phyloP scores from a whole-genome alignment of 1,140 invertebrate species.

The Atopsyche davidsoni region DNA sequence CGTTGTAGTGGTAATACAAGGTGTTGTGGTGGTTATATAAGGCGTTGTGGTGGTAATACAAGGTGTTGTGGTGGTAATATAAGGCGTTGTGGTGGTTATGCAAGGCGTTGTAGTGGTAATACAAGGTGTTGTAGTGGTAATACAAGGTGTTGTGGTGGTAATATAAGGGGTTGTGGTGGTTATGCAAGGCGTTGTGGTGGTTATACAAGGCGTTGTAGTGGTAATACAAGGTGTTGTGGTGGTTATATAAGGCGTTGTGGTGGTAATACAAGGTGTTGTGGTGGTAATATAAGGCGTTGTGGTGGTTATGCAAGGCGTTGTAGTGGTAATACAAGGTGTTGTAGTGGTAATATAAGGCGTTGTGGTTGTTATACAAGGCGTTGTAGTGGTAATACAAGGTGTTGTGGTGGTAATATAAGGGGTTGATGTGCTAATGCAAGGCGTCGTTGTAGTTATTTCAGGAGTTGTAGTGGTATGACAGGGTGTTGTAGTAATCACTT shows the following conservation, averaged over 20 bases:
- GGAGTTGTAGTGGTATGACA: background rate
- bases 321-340: background rate
- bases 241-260: background rate
- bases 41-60: too few species aligned
- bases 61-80: background rate
- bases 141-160: too few species aligned
- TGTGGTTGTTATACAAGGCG: background rate
- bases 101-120: too few species aligned
- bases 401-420: background rate
- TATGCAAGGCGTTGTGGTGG: too few species aligned
- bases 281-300: background rate
- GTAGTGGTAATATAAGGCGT: background rate
- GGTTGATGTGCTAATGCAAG: background rate
- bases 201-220: background rate
- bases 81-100: too few species aligned
- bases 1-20: too few species aligned
- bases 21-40: too few species aligned
- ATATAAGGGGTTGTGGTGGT: too few species aligned
- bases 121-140: too few species aligned
- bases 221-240: background rate
- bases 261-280: background rate
- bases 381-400: background rate
- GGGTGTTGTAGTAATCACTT: background rate
- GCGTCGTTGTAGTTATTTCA: background rate
- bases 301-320: background rate